Base-by-base conservation (phyloP, 1,140 invertebrate species). In the Brachystomella parvula region DNA sequence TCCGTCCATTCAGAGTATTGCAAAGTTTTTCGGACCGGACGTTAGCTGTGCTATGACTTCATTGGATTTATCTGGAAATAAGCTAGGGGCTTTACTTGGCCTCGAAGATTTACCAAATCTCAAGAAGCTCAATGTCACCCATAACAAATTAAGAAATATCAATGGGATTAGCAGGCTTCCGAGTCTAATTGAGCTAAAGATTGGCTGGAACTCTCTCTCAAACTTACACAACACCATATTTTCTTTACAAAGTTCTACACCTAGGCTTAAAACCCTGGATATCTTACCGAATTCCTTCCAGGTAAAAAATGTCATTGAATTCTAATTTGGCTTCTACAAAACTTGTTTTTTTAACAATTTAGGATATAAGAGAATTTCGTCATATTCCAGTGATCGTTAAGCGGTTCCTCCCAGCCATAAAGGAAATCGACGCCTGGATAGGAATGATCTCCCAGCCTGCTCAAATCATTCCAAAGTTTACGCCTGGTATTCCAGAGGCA, bases 281-380 rank as follows among this genome's bases (percentile, higher is more conserved):
- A 63, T 72, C 29, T 47, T 72, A 3, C 71, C 71, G 2, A 72
- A 72, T 64, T 67, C 71, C 12, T 72, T 72, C 35, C 71, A 72
- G 62, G 65, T 67, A 63, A 17, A 32, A 3, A 64, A 28, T 24
- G 19, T 12, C 9, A 17, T 3, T 9, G 28, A 39, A 21, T 66
- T 24, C 30, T 49, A 15, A n/a, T 62, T 24, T 47, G 47, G 32
- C 31, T 61, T 35, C 26, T 49, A 12, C 12, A 2, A 26, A 49
- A 56, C n/a, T 66, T 17, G 21, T 9, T 31, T 32, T 64, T 53
- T 65, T 47, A n/a, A n/a, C n/a, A n/a, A n/a, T 63, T 35, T 29
- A 66, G 64, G 71, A 72, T 66, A 56, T 72, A 30, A 47, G 68
- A 0, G 68, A 72, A 59, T 56, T 67, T 44, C 17, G 49, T 3